These are phyloP conservation scores for Paguma larvata DNA, from an alignment of 2,797 vertebrate species.

Conservation along the genomic window DNA sequence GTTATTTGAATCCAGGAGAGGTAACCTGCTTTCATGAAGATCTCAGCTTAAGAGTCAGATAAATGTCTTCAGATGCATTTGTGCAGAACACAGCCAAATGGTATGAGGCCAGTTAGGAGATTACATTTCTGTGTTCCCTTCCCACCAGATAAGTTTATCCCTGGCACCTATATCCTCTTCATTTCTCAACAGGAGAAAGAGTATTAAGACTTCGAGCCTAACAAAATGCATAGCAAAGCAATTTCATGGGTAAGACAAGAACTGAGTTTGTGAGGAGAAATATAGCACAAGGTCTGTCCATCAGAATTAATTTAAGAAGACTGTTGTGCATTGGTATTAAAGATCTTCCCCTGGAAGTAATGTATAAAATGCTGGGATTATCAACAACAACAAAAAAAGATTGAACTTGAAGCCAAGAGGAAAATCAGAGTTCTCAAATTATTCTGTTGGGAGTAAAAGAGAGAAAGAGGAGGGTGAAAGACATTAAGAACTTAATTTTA, in stretches of 20 bases:
- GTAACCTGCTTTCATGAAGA: constrained; percentile 77
- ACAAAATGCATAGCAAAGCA: constrained; percentile 78
- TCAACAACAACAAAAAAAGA: constrained; percentile 19
- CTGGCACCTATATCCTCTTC: constrained; percentile 66
- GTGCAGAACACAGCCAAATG: constrained; percentile 65
- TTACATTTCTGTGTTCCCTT: constrained; percentile 75
- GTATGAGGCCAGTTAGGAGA: constrained; percentile 70
- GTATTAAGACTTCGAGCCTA: constrained; percentile 72
- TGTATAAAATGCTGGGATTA: constrained; percentile 44
- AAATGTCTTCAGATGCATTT: constrained; percentile 76
- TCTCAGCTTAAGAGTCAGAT: constrained; percentile 69
- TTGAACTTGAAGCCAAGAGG: constrained; percentile 31
- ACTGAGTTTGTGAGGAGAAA: neutral
- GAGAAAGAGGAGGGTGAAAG: neutral
- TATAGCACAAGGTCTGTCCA: constrained; percentile 5
- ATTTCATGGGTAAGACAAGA: constrained; percentile 74
- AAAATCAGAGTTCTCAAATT: constrained; percentile 3
- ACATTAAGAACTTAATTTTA: constrained; percentile 26
- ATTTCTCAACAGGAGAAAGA: constrained; percentile 65
- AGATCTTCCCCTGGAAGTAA: constrained; percentile 43
- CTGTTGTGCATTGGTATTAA: neutral
- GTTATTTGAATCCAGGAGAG: constrained; percentile 67
- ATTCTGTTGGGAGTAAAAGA: constrained; percentile 39
- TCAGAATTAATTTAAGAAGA: constrained; percentile 72
- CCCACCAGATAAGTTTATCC: constrained; percentile 74